Conservation (phyloP, 2,888 invertebrate species). For the Leucophora obtusa region DNA sequence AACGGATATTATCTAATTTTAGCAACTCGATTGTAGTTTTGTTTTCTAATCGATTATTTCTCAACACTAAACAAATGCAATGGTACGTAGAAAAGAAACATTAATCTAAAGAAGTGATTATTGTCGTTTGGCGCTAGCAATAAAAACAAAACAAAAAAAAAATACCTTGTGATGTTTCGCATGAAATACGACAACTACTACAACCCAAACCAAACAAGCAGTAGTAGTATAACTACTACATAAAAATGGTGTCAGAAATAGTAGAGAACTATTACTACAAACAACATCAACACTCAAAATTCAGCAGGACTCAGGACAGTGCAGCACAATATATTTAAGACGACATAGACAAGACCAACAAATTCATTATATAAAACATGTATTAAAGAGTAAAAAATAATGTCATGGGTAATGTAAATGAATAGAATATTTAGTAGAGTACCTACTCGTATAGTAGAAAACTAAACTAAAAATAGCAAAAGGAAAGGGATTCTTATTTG, state of each 20-base stretch:
- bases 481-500: not conserved
- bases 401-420: slow-evolving; percentile 27
- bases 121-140: slow-evolving; percentile 55
- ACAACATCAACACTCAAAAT: slow-evolving; percentile 6
- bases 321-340: not conserved
- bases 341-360: slow-evolving; percentile 3
- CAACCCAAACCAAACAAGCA: not conserved
- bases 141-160: slow-evolving; percentile 35
- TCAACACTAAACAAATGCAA: slow-evolving; percentile 15
- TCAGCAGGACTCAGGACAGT: slow-evolving; percentile 3
- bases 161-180: slow-evolving; percentile 27
- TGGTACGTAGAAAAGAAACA: slow-evolving; percentile 40
- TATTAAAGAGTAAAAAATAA: slow-evolving; percentile 21
- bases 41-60: not conserved
- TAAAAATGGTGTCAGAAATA: not conserved
- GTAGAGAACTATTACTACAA: not conserved
- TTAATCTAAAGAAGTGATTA: slow-evolving; percentile 60
- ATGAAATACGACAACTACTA: slow-evolving; percentile 8
- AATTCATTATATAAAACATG: slow-evolving; percentile 33
- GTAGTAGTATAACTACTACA: not conserved
- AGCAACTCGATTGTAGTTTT: not conserved
- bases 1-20: no score
- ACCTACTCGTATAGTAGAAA: no score
- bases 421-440: not conserved
- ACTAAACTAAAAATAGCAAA: not conserved